Evolutionary conservation across 2,797 vertebrate genomes (phyloP).

Genomic region (Pantherophis alleghaniensis): DNA sequence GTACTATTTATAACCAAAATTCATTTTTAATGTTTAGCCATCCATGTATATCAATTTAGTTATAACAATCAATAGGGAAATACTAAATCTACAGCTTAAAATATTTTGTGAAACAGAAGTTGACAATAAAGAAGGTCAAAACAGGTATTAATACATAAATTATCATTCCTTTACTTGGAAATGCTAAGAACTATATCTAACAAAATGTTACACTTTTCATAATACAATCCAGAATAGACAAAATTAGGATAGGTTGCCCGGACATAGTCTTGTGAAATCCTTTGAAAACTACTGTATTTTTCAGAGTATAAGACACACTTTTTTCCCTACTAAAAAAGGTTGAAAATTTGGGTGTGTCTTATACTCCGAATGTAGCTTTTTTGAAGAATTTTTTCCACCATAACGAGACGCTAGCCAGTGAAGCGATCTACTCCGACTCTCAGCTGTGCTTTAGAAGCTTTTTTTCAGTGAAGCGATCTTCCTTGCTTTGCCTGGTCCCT

Average conservation of each 20-base stretch:
- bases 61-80: constrained; percentile 7
- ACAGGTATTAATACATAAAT: not conserved
- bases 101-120: not conserved
- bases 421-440: no score
- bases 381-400: no score
- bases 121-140: not conserved
- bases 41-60: constrained; percentile 20
- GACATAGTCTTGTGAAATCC: not conserved
- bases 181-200: not conserved
- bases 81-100: constrained; percentile 3
- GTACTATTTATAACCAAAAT: constrained; percentile 18
- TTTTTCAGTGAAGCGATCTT: no score
- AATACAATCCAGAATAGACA: not conserved
- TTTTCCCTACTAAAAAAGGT: no score
- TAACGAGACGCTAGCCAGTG: no score
- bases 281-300: not conserved
- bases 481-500: no score
- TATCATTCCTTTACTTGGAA: not conserved
- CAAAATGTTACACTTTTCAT: not conserved
- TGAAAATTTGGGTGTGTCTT: no score
- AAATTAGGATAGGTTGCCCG: not conserved
- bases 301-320: no score
- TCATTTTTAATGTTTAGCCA: constrained; percentile 24
- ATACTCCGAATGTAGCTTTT: no score
- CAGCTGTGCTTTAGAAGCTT: no score